Percentiles rank a stretch among this genome's conserved stretches.
Conservation (phyloP, 2,888 invertebrate genomes). For the Eledona agricola region DNA sequence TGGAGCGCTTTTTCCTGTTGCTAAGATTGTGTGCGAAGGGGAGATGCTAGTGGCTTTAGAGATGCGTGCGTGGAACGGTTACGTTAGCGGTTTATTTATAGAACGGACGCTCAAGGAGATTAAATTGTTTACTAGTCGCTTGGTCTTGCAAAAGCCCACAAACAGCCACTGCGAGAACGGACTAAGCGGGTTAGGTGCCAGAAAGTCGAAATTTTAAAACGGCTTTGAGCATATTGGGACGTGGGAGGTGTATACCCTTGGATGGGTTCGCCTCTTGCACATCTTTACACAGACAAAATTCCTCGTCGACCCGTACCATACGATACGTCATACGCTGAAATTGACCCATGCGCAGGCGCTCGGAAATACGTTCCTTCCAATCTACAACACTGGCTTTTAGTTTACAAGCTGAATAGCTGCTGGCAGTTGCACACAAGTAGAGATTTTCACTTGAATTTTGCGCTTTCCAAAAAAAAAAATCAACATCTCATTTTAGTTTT, state of each 20-base stretch:
- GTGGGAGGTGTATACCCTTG: background rate
- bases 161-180: no score
- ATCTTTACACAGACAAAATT: slow-evolving; percentile 50
- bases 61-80: slow-evolving; percentile 16
- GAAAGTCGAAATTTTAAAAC: background rate
- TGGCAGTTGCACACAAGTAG: slow-evolving; percentile 42
- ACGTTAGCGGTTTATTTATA: slow-evolving; percentile 23
- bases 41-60: slow-evolving; percentile 17
- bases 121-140: slow-evolving; percentile 8
- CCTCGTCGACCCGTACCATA: slow-evolving; percentile 42
- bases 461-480: no score
- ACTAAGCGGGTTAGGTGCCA: no score
- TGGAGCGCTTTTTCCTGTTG: slow-evolving; percentile 22
- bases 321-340: slow-evolving; percentile 40
- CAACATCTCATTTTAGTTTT: no score
- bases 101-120: slow-evolving; percentile 7
- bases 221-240: background rate
- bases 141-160: slow-evolving; percentile 6
- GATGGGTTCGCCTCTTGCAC: slow-evolving; percentile 38
- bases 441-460: no score
- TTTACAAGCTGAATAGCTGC: slow-evolving; percentile 48
- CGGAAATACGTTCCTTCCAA: slow-evolving; percentile 45
- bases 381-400: slow-evolving; percentile 48
- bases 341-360: slow-evolving; percentile 43
- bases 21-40: slow-evolving; percentile 26